A percentile compares a stretch with the other conserved stretches of the same genome.
phyloP scores from a whole-genome alignment of 2,888 invertebrate genomes.

The Lissocephala sabroskyi region DNA sequence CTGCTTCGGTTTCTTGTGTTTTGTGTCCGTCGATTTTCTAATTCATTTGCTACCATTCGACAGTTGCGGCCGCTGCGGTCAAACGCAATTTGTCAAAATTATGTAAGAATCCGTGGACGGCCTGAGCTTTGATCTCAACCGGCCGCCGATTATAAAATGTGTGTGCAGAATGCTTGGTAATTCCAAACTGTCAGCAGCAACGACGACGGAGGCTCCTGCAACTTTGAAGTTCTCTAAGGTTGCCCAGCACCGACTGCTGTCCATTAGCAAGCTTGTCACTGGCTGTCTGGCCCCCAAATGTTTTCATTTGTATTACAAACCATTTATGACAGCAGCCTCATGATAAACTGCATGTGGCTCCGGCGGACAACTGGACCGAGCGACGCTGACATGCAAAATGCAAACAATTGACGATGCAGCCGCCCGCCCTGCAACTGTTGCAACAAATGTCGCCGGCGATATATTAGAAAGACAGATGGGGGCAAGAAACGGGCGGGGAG shows the following conservation, averaged over 20 bases:
- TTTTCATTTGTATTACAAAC: conserved; percentile 48
- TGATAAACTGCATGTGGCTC: conserved; percentile 25
- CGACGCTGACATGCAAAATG: conserved; percentile 21
- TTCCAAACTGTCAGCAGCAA: conserved; percentile 58
- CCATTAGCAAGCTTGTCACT: conserved; percentile 4
- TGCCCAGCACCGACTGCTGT: too few relatives aligned
- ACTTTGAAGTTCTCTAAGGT: too few relatives aligned
- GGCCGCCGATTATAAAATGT: background rate
- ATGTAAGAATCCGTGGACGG: conserved; percentile 5
- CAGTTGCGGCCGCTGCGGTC: conserved; percentile 7
- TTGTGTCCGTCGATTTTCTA: conserved; percentile 10
- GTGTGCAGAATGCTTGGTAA: conserved; percentile 18
- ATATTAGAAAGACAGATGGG: conserved; percentile 40
- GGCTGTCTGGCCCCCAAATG: conserved; percentile 20
- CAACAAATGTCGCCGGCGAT: conserved; percentile 27
- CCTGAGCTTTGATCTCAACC: conserved; percentile 7
- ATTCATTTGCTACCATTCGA: conserved; percentile 4
- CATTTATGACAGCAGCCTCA: conserved; percentile 67
- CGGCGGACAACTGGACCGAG: background rate
- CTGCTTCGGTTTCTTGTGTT: conserved; percentile 12
- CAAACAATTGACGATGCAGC: conserved; percentile 20
- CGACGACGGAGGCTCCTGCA: conserved; percentile 9
- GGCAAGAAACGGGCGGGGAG: conserved; percentile 7
- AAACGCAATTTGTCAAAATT: conserved; percentile 31
- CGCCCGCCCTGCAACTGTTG: conserved; percentile 7